Base-by-base conservation (phyloP, 2,797 vertebrate genomes). In the Microchirus variegatus region DNA sequence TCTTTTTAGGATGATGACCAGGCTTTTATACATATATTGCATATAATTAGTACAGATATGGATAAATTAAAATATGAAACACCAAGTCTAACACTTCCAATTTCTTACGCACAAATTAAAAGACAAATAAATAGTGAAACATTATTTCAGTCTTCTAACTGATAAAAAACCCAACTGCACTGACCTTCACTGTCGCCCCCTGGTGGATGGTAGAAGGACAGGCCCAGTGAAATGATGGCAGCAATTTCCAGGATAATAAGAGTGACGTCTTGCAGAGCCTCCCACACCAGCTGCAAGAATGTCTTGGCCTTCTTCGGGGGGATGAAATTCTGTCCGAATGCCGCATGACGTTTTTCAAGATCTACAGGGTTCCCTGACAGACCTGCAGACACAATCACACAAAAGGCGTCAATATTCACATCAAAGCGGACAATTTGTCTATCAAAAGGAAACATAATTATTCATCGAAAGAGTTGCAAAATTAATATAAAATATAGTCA, bases 201-300 rank as follows among this genome's bases (percentile, higher is more conserved):
- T 1, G 94, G 92, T 18, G 96, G 96, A 56, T 95, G 96, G 73
- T 98, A 99, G 84, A 99, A 98, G 56, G 97, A 98, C 38, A 99
- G 84, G 43, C 95, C 95, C 68, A 99, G 84, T 10, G 97, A 99
- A 90, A 99, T 95, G 89, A 99, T 95, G 86, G 97, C 97, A 16
- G 97, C 97, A 0, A 99, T 95, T 89, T 97, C 96, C 87, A 99
- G 88, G 81, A 99, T 98, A 78, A 99, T 99, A 36, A 99, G 95
- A 0, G 97, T 99, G 73, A 98, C 96, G 18, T 99, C 97, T 86
- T 99, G 97, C 64, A 99, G 93, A 0, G 97, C 97, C 83, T 99
- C 97, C 97, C 97, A 99, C 77, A 99, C 97, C 87, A 99, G 92
- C 86, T 95, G 93, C 87, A 99, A 90, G 90, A 99, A 99, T 0